Evolutionary conservation across 1,140 invertebrate species (phyloP), one percentile per base, ranked within the genome.

Genomic region (Physella acuta): DNA sequence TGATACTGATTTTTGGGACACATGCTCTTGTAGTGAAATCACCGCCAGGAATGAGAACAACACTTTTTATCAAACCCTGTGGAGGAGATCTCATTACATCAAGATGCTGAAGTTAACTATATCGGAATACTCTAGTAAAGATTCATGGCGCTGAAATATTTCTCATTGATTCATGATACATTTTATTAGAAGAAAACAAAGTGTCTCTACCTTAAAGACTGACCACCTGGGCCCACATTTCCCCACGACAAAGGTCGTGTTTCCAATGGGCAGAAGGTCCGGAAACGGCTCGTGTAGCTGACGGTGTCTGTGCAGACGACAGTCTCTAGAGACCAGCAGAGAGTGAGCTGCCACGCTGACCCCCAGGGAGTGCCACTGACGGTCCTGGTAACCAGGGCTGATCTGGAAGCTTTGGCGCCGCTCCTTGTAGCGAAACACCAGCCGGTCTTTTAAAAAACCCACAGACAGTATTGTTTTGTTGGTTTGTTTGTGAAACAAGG

Each of bases 351-450:
- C 68, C 26, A 82, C 72, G 75, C 77, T 81, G 62, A 82, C 73
- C 49, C 78, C 78, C 2, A 80, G 37, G n/a, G 77, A 79, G 70
- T 82, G 81, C 81, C 81, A 82, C 44, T 72, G 68, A 26, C 74
- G 73, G 55, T 78, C 76, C 51, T 70, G 73, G 36, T 52, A 60
- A 5, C 58, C 39, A 26, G 30, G 51, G 5, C 24, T 3, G 24
- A 74, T 77, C 63, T 75, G 74, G 62, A 81, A 82, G 56, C 71
- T 76, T 28, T 74, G 69, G 30, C 64, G 74, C 63, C 75, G 74
- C 49, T 73, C 75, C 30, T 78, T 75, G 64, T 77, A 82, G n/a
- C 65, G 71, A 49, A 82, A 81, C 17, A 79, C 71, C 20, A 82
- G 62, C 17, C 74, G 70, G 65, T 73, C 73, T 33, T 66, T 73